phyloP scores from a whole-genome alignment of 1,140 invertebrate species.

The Metaphire vulgaris region DNA sequence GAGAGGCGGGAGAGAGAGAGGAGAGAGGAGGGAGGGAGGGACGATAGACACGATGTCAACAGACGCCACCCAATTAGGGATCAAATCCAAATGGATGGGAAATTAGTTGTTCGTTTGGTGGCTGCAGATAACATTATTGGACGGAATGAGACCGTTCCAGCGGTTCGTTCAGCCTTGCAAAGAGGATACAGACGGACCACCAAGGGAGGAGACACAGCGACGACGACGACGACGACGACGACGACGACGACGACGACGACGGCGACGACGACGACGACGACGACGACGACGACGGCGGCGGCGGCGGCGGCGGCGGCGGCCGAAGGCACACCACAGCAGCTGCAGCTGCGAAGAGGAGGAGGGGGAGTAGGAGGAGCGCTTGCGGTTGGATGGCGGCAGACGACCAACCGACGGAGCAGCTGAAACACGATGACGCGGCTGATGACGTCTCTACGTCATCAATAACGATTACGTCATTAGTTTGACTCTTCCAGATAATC shows the following conservation, averaged over 20 bases:
- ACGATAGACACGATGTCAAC: background rate
- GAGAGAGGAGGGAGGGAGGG: background rate
- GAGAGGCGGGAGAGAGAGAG: background rate
- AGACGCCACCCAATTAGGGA: background rate
- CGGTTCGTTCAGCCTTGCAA: no score
- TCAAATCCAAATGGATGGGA: background rate
- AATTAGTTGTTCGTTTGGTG: background rate
- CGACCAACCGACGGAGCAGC: no score
- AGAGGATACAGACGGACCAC: background rate
- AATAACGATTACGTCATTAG: slow-evolving; percentile 1
- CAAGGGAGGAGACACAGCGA: background rate
- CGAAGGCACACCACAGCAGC: no score
- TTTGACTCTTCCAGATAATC: background rate
- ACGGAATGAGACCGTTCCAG: background rate
- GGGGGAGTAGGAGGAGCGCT: background rate
- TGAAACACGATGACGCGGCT: background rate
- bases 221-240: background rate
- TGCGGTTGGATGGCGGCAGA: no score
- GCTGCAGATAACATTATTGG: background rate
- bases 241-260: background rate
- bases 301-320: no score
- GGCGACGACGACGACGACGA: background rate
- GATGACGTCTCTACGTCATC: background rate
- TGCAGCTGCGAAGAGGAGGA: background rate
- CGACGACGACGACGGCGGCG: background rate